Evolutionary conservation across 2,113 vertebrate species (phyloP), one percentile per base, ranked within the genome.

Genomic region (Syngnathus floridae): DNA sequence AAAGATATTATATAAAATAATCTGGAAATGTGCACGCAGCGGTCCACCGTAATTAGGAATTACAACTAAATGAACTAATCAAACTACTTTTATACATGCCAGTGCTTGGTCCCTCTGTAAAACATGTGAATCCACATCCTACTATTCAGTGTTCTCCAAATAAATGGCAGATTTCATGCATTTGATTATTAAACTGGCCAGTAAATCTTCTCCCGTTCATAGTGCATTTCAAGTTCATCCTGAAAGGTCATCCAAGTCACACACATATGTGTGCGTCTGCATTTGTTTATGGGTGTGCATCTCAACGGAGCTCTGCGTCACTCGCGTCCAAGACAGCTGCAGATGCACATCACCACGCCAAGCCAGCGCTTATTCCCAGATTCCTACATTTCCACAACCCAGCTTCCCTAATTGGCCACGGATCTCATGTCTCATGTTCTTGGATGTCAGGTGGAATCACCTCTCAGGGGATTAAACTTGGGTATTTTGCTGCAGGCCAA

Each of bases 301-400:
- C 76, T 74, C 64, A 68, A 60, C 62, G 73, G 73, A 85, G 67
- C 51, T 64, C 71, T 61, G 54, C 66, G 37, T 79, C 74, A 75
- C 72, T 69, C 7, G 0, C 46, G 54, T 77, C 71, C 70, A 73
- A 74, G 74, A 84, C 88, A 89, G 85, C 86, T 89, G 86, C 85
- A 77, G 71, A 79, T 40, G 16, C 70, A 52, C 66, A 75, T 77
- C 70, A 46, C 63, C 21, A 67, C 72, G 67, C 74, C 73, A 37
- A 80, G 74, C 1, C 1, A 17, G 0, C 54, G 66, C 65, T 41
- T 75, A 80, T 80, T 85, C 87, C 86, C 84, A 86, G 82, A 85
- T 84, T 88, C 78, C 81, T 80, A 57, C 69, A 85, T 87, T 86
- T 88, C 83, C 85, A 80, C 68, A 79, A 80, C 48, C 54, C 66